These are phyloP conservation scores for Cyprinodon diabolis DNA, from an alignment of 2,797 vertebrate species.

Conservation along the genomic window DNA sequence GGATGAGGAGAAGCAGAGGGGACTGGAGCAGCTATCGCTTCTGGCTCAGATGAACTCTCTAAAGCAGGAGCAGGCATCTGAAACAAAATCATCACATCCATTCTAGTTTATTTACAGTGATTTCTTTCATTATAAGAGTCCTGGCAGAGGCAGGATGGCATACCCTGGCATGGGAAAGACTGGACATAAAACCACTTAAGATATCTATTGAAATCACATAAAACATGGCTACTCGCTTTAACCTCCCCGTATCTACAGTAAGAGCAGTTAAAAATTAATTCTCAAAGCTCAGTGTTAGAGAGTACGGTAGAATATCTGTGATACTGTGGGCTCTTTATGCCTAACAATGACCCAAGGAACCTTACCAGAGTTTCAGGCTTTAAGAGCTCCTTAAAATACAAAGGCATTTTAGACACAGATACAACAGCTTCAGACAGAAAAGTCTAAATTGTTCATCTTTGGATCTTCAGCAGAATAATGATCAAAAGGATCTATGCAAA, in stretches of 20 bases:
- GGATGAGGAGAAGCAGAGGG: slow-evolving; percentile 83
- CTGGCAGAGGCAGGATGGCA: neutral
- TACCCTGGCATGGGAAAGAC: neutral
- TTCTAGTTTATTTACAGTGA: neutral
- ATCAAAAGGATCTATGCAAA: neutral
- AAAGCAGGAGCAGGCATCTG: slow-evolving; percentile 88
- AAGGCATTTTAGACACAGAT: neutral
- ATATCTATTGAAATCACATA: neutral
- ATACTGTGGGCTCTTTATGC: neutral
- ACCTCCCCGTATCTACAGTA: neutral
- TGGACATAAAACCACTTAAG: neutral
- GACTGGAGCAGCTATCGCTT: slow-evolving; percentile 84
- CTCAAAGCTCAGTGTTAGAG: neutral
- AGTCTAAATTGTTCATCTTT: neutral
- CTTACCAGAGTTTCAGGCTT: neutral
- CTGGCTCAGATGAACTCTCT: slow-evolving; percentile 87
- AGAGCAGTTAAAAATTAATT: neutral
- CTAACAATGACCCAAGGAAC: neutral
- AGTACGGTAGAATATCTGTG: neutral
- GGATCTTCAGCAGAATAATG: neutral
- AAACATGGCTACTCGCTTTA: neutral
- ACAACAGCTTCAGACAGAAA: neutral
- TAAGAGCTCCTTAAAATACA: neutral
- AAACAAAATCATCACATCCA: neutral
- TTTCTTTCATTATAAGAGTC: neutral